Percentiles rank a stretch among this genome's conserved stretches.
phyloP scores from a whole-genome alignment of 2,113 vertebrate genomes.

The Carollia perspicillata region DNA sequence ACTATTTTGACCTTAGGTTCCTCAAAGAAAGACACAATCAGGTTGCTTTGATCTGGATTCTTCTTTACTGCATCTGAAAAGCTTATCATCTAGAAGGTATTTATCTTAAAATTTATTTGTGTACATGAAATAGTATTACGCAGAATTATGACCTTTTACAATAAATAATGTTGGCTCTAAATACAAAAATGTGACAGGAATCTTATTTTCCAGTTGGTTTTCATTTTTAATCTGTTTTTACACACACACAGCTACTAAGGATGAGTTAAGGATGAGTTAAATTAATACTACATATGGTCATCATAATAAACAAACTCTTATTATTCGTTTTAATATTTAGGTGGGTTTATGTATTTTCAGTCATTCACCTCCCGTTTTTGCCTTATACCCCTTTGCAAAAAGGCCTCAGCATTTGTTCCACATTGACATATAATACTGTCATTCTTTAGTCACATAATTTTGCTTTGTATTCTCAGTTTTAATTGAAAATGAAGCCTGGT shows the following conservation, averaged over 20 bases:
- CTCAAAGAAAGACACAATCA: conserved; percentile 95
- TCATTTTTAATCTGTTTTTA: not conserved
- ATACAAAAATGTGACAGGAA: not conserved
- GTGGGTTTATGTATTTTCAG: not conserved
- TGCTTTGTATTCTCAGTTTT: not conserved
- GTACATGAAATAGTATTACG: not conserved
- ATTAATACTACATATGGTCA: not conserved
- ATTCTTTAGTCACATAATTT: conserved; percentile 16
- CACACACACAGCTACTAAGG: not conserved
- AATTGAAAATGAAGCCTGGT: not conserved
- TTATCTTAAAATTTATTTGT: conserved; percentile 41
- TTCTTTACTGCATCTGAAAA: conserved; percentile 90
- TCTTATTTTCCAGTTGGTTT: not conserved
- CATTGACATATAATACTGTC: conserved; percentile 1
- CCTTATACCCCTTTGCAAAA: not conserved
- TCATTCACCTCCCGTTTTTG: not conserved
- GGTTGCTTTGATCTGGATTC: conserved; percentile 97
- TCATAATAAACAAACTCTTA: not conserved
- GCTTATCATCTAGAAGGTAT: conserved; percentile 91
- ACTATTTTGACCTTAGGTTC: conserved; percentile 87
- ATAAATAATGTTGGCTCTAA: not conserved
- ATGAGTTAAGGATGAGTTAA: not conserved
- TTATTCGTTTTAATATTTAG: not conserved
- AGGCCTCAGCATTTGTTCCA: not conserved
- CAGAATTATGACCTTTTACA: not conserved